Conservation (phyloP, 2,888 invertebrate species). For the Ophion costatus region DNA sequence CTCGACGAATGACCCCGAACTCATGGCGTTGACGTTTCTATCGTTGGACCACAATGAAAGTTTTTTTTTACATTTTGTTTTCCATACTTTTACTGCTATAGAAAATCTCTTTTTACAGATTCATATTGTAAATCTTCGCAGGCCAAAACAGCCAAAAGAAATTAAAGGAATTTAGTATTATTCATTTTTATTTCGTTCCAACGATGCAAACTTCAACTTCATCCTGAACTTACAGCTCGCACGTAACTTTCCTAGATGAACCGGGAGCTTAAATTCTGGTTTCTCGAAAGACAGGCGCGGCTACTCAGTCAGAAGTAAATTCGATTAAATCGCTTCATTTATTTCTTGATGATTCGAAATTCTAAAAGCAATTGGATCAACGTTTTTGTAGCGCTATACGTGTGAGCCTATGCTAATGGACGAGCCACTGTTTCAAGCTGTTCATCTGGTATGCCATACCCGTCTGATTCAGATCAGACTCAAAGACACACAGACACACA, state of each 20-base stretch:
- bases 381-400: background rate
- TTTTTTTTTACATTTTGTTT: background rate
- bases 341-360: background rate
- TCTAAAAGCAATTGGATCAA: background rate
- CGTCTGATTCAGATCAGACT: slow-evolving; percentile 22
- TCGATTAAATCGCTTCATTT: background rate
- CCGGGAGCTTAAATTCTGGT: background rate
- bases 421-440: slow-evolving; percentile 14
- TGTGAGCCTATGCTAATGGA: slow-evolving; percentile 2
- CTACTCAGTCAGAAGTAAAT: background rate
- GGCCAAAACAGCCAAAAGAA: too few species aligned
- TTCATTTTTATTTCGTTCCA: too few species aligned
- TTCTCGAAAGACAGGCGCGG: background rate
- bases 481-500: background rate
- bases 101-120: too few species aligned
- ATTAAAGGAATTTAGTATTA: too few species aligned
- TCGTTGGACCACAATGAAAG: background rate
- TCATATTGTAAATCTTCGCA: too few species aligned
- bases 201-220: too few species aligned
- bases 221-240: background rate
- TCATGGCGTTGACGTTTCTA: background rate
- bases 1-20: slow-evolving; percentile 9
- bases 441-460: slow-evolving; percentile 19
- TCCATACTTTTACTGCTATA: too few species aligned
- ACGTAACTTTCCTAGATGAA: background rate